Base-by-base conservation (phyloP, 2,797 vertebrate species). In the Melopsittacus undulatus region DNA sequence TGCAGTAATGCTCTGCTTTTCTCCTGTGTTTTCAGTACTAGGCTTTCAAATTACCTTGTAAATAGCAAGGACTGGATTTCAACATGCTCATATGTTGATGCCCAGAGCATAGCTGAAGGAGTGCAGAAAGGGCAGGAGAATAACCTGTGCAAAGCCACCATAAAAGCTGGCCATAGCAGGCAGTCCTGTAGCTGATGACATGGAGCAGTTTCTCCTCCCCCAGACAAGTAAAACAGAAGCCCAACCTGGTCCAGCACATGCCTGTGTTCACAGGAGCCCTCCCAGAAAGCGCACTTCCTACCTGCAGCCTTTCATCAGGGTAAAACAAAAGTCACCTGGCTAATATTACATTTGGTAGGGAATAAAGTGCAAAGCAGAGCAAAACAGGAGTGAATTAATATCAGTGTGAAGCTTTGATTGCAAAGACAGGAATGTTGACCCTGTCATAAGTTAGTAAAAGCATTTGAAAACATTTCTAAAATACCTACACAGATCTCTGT, bases 61-160 rank as follows among this genome's bases (percentile, higher is more conserved):
- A 36, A 80, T 61, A 61, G 30, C 17, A 38, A 38, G 27, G 36
- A 5, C 36, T 59, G 23, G 21, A 34, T 83, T 77, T 74, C 68
- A 32, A 32, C 4, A 4, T 3, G 1, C 14, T 75, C 13, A 0
- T 23, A 1, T 6, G 4, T 18, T 57, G 42, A 19, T 52, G 32
- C 2, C 8, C 29, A 62, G 52, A 34, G 26, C 34, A 22, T 14
- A 62, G 16, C 14, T 77, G 59, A 29, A 48, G n/a, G 43, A 59
- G 21, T 15, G 11, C 13, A 36, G 42, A n/a, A 56, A 57, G 43
- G 18, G 18, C 13, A 11, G 38, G 52, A 68, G 38, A n/a, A 76
- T 13, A 30, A 78, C 10, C 5, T 15, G 13, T 29, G 26, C 18
- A 10, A 12, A 45, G 29, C 24, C 8, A 57, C 32, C 38, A 3